Percentiles rank a stretch among this genome's conserved stretches.
phyloP scores from a whole-genome alignment of 1,140 invertebrate species.

The Thaumatotibia leucotreta region DNA sequence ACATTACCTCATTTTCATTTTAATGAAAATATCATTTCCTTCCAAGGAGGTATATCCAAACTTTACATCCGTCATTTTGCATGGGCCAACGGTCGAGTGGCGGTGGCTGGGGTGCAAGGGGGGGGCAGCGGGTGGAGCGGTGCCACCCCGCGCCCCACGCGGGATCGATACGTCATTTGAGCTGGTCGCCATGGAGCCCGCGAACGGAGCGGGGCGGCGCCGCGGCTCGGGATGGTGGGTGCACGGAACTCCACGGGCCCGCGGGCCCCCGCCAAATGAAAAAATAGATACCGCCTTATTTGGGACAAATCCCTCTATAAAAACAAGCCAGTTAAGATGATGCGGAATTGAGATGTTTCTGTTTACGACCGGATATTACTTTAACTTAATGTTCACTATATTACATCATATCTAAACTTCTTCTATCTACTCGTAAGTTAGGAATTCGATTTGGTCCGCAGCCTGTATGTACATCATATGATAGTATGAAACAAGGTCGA shows the following conservation, averaged over 20 bases:
- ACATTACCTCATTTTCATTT: slow-evolving; percentile 73
- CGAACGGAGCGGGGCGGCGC: slow-evolving; percentile 68
- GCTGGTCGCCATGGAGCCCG: slow-evolving; percentile 74
- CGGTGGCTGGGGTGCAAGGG: slow-evolving; percentile 57
- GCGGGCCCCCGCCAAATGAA: slow-evolving; percentile 43
- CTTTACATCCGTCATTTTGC: slow-evolving; percentile 76
- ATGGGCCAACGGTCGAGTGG: slow-evolving; percentile 73
- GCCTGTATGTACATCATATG: background rate
- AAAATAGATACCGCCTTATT: slow-evolving; percentile 53
- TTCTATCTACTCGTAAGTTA: background rate
- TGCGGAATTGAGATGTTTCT: slow-evolving; percentile 14
- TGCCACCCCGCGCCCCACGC: slow-evolving; percentile 66
- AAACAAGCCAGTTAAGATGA: slow-evolving; percentile 32
- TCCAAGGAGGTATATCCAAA: slow-evolving; percentile 74
- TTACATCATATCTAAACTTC: background rate
- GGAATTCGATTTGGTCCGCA: background rate
- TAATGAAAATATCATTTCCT: slow-evolving; percentile 76
- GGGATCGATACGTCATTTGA: slow-evolving; percentile 76
- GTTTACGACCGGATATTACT: background rate
- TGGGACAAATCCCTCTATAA: slow-evolving; percentile 45
- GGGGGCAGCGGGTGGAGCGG: slow-evolving; percentile 63
- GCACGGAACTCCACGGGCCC: slow-evolving; percentile 50
- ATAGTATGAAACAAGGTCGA: background rate
- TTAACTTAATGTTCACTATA: background rate
- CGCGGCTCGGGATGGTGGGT: slow-evolving; percentile 61